Evolutionary conservation across 2,888 invertebrate genomes (phyloP), one percentile per base, ranked within the genome.

Genomic region (Pristionchus fissidentatus): DNA sequence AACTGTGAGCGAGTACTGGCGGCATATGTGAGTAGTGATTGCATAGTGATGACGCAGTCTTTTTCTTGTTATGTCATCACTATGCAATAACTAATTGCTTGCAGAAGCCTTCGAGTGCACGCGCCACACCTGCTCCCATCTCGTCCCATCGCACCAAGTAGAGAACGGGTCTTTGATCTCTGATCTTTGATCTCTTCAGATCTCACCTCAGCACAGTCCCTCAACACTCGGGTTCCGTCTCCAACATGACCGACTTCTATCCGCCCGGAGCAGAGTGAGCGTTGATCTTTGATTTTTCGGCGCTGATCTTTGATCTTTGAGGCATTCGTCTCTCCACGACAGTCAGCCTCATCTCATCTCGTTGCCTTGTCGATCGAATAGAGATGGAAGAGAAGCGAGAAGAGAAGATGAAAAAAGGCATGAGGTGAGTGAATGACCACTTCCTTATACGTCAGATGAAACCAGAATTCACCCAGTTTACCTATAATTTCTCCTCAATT

Each of bases 1-100:
- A 41, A 70, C 70, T 70, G 70, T 41, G 70, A 70, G 41, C 38
- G 70, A 70, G 70, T 70, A 1, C 41, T 70, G n/a, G 70, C 70
- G 10, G 41, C 41, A 8, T 70, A 70, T 70, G 70, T 70, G 70
- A 70, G 70, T 8, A n/a, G n/a, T n/a, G 8, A 38, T 2, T 29
- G 66, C 7, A 38, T 5, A 7, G 22, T 57, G 22, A 22, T 57
- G 22, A 57, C 26, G 8, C 1, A n/a, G 15, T 5, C 55, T 57
- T 8, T 19, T 35, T 13, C 26, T 22, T 57, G 22, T 26, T 4
- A 29, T 57, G 29, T 4, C 4, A 1, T 3, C 26, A 26, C 26
- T 38, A 38, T 29, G 22, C 35, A 38, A 38, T 15, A 13, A 1
- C 57, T 3, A 57, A 5, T 8, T 13, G 32, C 35, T n/a, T 70